phyloP scores from a whole-genome alignment of 2,113 vertebrate genomes.

The Phaetusa simplex region DNA sequence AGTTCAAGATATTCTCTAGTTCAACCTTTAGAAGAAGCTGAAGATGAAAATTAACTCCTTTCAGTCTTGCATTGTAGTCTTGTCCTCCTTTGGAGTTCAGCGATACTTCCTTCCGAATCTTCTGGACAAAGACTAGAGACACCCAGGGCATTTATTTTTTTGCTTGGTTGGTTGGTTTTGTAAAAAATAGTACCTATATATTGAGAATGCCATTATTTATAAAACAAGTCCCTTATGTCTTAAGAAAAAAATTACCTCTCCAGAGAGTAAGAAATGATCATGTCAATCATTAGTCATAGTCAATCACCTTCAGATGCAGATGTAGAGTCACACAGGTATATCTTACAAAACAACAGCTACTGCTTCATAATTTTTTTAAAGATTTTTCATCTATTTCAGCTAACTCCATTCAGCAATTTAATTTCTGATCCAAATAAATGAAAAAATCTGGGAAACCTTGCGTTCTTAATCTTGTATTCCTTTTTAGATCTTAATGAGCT shows the following conservation, averaged over 20 bases:
- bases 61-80: neutral
- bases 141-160: neutral
- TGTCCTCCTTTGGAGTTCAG: neutral
- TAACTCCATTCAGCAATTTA: neutral
- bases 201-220: neutral
- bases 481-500: neutral
- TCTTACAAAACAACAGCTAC: neutral
- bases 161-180: neutral
- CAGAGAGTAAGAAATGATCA: neutral
- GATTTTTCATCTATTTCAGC: neutral
- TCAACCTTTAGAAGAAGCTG: neutral
- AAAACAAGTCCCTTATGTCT: neutral
- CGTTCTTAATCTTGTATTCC: neutral
- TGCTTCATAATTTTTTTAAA: neutral
- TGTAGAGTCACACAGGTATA: neutral
- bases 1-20: neutral
- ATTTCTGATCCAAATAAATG: neutral
- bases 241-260: neutral
- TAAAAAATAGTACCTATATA: neutral
- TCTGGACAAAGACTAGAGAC: neutral
- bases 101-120: neutral
- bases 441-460: neutral
- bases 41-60: neutral
- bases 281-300: neutral
- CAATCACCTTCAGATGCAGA: neutral